Percentiles rank a stretch among this genome's conserved stretches.
Evolutionary conservation across 2,888 invertebrate species (phyloP).

Genomic region (Hermodice carunculata): DNA sequence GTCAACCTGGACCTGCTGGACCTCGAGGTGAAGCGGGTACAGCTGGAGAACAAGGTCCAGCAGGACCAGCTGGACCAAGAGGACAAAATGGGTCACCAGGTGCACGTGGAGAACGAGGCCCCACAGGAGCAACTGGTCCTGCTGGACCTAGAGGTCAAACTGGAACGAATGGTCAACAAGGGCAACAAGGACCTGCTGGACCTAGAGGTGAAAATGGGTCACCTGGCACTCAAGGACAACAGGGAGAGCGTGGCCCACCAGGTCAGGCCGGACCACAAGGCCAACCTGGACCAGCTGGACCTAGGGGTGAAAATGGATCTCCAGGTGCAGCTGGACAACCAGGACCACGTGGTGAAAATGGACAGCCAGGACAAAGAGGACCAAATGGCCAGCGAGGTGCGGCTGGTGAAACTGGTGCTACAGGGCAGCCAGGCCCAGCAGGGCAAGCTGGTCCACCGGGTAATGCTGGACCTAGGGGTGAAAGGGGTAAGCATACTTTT

Average conservation of each 20-base stretch:
- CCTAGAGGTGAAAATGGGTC: neutral
- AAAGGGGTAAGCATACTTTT: too few relatives aligned
- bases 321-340: neutral
- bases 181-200: conserved; percentile 19
- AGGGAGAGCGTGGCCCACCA: conserved; percentile 17
- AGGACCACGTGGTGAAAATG: conserved; percentile 2
- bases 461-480: too few relatives aligned
- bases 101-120: neutral
- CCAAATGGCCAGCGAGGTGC: conserved; percentile 38
- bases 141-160: conserved; percentile 16
- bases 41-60: conserved; percentile 20
- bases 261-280: conserved; percentile 26
- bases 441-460: neutral
- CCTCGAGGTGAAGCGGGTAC: conserved; percentile 24
- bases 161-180: conserved; percentile 72
- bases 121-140: neutral
- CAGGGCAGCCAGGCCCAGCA: conserved; percentile 58
- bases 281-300: conserved; percentile 23
- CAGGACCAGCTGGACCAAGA: conserved; percentile 23
- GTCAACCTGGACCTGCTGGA: conserved; percentile 32
- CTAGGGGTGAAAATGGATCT: neutral
- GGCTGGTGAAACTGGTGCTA: neutral
- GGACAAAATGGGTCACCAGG: conserved; percentile 22
- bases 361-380: conserved; percentile 19
- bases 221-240: conserved; percentile 21